Evolutionary conservation across 2,113 vertebrate species (phyloP).

Genomic region (Meriones unguiculatus): DNA sequence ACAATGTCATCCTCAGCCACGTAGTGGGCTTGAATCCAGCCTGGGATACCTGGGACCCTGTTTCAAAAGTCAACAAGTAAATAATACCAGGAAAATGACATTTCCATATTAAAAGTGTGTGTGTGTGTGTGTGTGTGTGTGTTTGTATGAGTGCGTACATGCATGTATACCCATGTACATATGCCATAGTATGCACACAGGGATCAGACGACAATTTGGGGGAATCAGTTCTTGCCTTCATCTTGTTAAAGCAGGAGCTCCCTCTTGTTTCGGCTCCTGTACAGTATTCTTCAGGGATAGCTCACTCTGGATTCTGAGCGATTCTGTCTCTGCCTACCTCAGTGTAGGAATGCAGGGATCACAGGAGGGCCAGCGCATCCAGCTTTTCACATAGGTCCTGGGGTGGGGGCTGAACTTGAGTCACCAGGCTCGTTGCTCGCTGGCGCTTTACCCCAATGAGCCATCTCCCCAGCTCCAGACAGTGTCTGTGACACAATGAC

Average conservation of each 20-base stretch:
- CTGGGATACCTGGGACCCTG: background rate
- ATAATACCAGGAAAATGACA: background rate
- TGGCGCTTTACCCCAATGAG: background rate
- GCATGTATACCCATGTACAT: fast-evolving
- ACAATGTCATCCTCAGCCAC: background rate
- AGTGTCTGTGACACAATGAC: background rate
- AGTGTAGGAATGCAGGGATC: background rate
- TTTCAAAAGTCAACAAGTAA: background rate
- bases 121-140: background rate
- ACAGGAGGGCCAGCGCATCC: fast-evolving
- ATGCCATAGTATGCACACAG: background rate
- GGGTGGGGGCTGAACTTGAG: background rate
- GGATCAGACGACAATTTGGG: background rate
- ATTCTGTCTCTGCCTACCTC: background rate
- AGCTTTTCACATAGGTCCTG: background rate
- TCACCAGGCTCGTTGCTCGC: background rate
- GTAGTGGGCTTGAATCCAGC: background rate
- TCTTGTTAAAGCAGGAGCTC: no score
- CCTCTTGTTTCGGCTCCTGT: background rate
- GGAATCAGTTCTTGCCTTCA: background rate
- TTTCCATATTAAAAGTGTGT: background rate
- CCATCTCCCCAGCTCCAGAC: background rate
- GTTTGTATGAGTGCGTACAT: fast-evolving
- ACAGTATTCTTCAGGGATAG: background rate
- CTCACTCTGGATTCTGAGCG: background rate